Evolutionary conservation across 2,888 invertebrate species (phyloP).

Genomic region (Chaitophorus viminalis): DNA sequence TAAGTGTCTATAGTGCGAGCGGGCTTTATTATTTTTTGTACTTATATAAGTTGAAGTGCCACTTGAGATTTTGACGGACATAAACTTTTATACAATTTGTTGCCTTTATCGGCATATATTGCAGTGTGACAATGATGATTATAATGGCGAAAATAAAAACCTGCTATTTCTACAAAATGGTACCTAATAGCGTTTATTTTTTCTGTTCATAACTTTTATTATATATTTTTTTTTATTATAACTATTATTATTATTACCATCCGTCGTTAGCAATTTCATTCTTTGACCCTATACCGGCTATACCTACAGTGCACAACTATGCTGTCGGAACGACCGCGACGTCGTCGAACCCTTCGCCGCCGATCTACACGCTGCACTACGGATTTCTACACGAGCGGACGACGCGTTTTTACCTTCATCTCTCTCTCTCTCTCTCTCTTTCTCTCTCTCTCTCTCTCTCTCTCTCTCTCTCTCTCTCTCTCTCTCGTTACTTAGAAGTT

Average conservation of each 20-base stretch:
- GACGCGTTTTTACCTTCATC: neutral
- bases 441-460: neutral
- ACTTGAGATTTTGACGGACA: neutral
- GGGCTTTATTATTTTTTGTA: neutral
- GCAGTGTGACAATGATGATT: neutral
- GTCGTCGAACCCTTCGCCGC: neutral
- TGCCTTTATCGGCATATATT: neutral
- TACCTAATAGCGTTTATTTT: constrained; percentile 12
- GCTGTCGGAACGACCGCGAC: neutral
- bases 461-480: neutral
- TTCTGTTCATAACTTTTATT: neutral
- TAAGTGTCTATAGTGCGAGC: neutral
- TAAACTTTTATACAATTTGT: neutral
- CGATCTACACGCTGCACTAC: neutral
- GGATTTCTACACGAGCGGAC: neutral
- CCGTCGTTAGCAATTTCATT: constrained; percentile 25
- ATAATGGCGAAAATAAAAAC: neutral
- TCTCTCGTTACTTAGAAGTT: neutral
- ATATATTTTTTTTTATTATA: neutral
- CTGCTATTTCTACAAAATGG: neutral
- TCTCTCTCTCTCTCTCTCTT: neutral
- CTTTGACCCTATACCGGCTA: neutral
- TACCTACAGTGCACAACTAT: no score
- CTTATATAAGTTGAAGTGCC: neutral
- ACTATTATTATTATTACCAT: neutral